Conservation (phyloP, 2,797 vertebrate genomes). For the Anabacerthia variegaticeps region DNA sequence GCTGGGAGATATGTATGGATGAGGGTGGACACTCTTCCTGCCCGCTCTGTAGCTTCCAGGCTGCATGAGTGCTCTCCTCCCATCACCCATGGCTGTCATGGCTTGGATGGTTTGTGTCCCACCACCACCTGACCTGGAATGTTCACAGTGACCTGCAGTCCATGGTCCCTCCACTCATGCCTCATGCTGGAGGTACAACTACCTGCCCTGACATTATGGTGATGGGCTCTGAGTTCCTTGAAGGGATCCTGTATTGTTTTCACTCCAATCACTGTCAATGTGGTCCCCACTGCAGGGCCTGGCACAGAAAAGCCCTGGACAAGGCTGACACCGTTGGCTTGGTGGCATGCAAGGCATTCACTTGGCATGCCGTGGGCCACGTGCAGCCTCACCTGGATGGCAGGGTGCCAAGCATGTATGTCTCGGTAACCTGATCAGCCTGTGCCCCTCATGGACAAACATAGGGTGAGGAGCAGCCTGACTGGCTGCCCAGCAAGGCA, state of each 20-base stretch:
- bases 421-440: slow-evolving; percentile 6
- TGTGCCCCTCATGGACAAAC: background rate
- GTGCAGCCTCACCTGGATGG: slow-evolving; percentile 32
- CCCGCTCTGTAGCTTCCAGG: background rate
- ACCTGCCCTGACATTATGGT: background rate
- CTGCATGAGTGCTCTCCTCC: background rate
- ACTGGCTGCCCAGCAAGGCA: background rate
- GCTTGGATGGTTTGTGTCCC: background rate
- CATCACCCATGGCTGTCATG: background rate
- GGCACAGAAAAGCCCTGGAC: background rate
- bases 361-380: background rate
- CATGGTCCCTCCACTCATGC: accelerated
- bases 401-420: background rate
- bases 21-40: accelerated
- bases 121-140: background rate
- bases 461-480: background rate
- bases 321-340: background rate
- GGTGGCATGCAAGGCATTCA: slow-evolving; percentile 34
- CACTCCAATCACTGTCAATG: accelerated
- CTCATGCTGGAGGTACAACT: accelerated
- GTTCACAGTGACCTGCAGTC: background rate
- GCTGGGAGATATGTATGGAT: background rate
- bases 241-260: background rate
- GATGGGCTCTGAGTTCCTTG: background rate
- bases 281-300: accelerated